Evolutionary conservation across 2,113 vertebrate genomes (phyloP).

Genomic region (Macquaria australasica): DNA sequence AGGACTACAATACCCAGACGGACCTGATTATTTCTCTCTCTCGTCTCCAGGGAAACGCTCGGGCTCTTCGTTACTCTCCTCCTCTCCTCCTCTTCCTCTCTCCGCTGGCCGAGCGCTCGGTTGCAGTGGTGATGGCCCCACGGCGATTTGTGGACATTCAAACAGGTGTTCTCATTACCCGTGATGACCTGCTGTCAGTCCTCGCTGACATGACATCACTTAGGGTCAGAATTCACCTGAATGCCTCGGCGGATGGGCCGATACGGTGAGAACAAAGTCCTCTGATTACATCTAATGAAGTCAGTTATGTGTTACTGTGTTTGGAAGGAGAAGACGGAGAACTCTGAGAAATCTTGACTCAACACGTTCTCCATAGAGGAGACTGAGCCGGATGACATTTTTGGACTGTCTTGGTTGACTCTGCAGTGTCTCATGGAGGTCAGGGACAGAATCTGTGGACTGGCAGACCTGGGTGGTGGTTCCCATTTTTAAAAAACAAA

Average conservation of each 20-base stretch:
- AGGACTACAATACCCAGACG: not conserved
- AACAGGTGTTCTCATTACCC: constrained; percentile 80
- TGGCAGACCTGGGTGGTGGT: too few relatives aligned
- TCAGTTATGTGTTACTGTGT: too few relatives aligned
- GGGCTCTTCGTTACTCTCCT: constrained; percentile 81
- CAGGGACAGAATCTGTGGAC: too few relatives aligned
- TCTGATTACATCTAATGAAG: not conserved
- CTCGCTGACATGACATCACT: constrained; percentile 88
- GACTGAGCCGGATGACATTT: too few relatives aligned
- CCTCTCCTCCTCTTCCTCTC: constrained; percentile 83
- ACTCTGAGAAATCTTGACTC: too few relatives aligned
- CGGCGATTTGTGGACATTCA: constrained; percentile 84
- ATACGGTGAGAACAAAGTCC: constrained; percentile 83
- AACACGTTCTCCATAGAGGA: too few relatives aligned
- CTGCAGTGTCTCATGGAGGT: too few relatives aligned
- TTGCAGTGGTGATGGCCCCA: constrained; percentile 80
- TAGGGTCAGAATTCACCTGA: constrained; percentile 87
- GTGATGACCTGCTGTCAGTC: constrained; percentile 89
- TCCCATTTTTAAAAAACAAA: too few relatives aligned
- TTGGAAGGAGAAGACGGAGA: too few relatives aligned
- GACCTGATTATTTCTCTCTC: not conserved
- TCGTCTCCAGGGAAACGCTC: constrained; percentile 87
- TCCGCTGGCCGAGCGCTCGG: constrained; percentile 84
- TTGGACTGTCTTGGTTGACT: too few relatives aligned
- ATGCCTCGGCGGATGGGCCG: constrained; percentile 81